Evolutionary conservation across 2,888 invertebrate genomes (phyloP).

Genomic region (Sesia bembeciformis): DNA sequence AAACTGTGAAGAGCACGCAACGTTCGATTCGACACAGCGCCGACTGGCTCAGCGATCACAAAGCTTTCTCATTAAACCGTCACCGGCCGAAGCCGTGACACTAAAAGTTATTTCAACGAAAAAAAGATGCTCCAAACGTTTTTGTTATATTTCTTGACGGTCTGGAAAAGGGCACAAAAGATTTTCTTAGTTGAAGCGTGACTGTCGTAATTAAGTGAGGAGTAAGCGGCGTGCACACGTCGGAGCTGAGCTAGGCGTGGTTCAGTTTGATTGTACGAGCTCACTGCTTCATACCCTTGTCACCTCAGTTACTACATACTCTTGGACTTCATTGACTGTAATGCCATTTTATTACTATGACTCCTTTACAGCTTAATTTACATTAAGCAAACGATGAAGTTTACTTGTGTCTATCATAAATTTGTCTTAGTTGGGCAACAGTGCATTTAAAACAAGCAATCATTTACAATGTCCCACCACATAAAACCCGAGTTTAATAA

Average conservation of each 20-base stretch:
- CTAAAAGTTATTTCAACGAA: constrained; percentile 64
- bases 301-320: too few relatives aligned
- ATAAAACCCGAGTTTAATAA: constrained; percentile 55
- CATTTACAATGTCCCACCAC: constrained; percentile 33
- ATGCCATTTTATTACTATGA: too few relatives aligned
- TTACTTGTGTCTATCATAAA: not conserved
- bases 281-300: too few relatives aligned
- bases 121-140: constrained; percentile 30
- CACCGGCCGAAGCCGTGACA: constrained; percentile 61
- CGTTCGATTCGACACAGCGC: constrained; percentile 64
- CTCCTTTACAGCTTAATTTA: too few relatives aligned
- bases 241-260: not conserved
- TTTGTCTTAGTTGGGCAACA: not conserved
- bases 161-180: constrained; percentile 67
- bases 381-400: too few relatives aligned
- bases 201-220: constrained; percentile 68
- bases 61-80: constrained; percentile 71
- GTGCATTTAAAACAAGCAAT: not conserved
- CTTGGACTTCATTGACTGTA: too few relatives aligned
- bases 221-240: constrained; percentile 23
- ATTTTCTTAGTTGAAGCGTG: constrained; percentile 69
- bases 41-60: constrained; percentile 58
- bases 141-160: constrained; percentile 65
- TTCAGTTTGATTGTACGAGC: not conserved
- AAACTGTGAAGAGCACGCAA: constrained; percentile 41